phyloP scores from a whole-genome alignment of 2,113 vertebrate genomes.

The Guaruba guarouba region DNA sequence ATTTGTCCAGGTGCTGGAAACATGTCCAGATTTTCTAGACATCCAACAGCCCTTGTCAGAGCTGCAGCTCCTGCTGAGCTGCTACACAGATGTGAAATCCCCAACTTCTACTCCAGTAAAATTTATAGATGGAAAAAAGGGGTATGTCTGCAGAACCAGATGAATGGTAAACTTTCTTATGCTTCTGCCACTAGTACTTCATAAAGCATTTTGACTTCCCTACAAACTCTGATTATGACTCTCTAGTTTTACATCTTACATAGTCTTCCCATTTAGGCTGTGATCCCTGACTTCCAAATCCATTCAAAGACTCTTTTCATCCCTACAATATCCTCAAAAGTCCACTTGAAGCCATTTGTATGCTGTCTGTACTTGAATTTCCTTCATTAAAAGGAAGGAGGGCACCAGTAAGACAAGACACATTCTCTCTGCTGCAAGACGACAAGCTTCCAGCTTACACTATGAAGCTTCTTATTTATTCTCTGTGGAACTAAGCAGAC shows the following conservation, averaged over 20 bases:
- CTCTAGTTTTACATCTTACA: neutral
- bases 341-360: neutral
- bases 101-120: neutral
- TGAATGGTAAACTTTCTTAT: neutral
- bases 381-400: neutral
- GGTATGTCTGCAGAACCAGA: neutral
- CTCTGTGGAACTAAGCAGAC: neutral
- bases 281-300: neutral
- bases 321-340: neutral
- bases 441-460: neutral
- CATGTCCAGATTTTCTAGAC: neutral
- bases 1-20: conserved; percentile 22
- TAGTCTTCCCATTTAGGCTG: neutral
- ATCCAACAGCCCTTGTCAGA: neutral
- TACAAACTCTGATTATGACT: neutral
- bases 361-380: neutral
- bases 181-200: neutral
- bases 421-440: neutral
- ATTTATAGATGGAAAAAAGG: conserved; percentile 36
- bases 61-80: conserved; percentile 17
- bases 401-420: neutral
- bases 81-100: conserved; percentile 27
- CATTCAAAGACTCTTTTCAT: neutral
- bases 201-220: conserved; percentile 10
- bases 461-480: neutral